Conservation (phyloP, 2,797 vertebrate genomes). For the Megalops cyprinoides region DNA sequence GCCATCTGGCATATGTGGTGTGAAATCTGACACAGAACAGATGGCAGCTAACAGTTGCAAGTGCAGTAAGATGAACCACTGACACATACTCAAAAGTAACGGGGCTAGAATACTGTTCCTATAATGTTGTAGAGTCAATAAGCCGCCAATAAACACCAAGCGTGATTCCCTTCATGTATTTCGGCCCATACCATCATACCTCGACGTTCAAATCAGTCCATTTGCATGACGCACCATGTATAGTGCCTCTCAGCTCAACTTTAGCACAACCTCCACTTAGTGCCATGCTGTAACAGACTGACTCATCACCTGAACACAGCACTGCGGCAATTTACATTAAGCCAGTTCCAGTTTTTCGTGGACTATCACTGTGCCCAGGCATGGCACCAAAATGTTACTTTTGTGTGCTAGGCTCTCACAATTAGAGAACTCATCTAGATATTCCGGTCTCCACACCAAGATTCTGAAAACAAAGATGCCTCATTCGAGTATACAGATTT, state of each 20-base stretch:
- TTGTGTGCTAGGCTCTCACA: background rate
- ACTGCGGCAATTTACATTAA: background rate
- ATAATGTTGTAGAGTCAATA: background rate
- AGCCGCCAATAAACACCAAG: background rate
- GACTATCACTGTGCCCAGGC: background rate
- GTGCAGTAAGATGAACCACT: too few relatives aligned
- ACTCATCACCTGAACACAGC: background rate
- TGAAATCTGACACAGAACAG: too few relatives aligned
- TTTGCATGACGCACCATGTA: background rate
- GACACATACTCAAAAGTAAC: too few relatives aligned
- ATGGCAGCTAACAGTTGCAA: too few relatives aligned
- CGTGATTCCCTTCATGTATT: background rate
- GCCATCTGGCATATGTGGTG: too few relatives aligned
- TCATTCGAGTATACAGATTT: too few relatives aligned
- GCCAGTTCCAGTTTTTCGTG: constrained; percentile 7
- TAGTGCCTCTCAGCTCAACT: background rate
- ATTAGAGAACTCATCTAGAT: too few relatives aligned
- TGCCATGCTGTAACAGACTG: background rate
- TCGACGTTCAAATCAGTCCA: background rate
- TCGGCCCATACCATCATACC: background rate
- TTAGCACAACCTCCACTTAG: background rate
- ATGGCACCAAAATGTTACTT: background rate
- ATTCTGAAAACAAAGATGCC: too few relatives aligned
- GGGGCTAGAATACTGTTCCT: background rate
- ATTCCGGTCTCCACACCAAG: too few relatives aligned